Evolutionary conservation across 1,140 invertebrate genomes (phyloP).

Genomic region (Stegodyphus dumicola): DNA sequence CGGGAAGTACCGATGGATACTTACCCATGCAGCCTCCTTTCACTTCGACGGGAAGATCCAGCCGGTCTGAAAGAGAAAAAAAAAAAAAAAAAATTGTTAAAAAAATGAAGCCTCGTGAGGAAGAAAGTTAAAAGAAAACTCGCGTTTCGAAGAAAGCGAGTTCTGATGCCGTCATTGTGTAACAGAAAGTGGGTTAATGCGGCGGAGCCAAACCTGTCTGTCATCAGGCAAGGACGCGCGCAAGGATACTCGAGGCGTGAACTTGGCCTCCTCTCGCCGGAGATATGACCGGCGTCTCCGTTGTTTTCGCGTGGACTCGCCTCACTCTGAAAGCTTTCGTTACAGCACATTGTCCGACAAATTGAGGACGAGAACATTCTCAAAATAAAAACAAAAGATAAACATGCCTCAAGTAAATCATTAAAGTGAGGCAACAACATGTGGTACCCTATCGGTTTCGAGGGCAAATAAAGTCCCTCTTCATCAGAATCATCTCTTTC

Average conservation of each 20-base stretch:
- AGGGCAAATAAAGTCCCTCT: too few relatives aligned
- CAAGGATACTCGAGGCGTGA: not conserved
- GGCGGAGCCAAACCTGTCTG: constrained; percentile 34
- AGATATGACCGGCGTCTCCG: too few relatives aligned
- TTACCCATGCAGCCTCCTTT: constrained; percentile 80
- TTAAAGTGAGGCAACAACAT: too few relatives aligned
- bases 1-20: constrained; percentile 29
- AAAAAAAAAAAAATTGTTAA: too few relatives aligned
- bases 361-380: too few relatives aligned
- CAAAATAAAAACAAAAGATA: too few relatives aligned
- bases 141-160: not conserved
- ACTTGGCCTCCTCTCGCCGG: constrained; percentile 9
- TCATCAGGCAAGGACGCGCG: constrained; percentile 30
- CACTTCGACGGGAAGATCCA: constrained; percentile 83
- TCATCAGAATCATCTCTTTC: too few relatives aligned
- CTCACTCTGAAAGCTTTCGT: too few relatives aligned
- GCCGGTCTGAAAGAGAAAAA: constrained; percentile 76
- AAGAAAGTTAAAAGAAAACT: not conserved
- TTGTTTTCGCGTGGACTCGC: too few relatives aligned
- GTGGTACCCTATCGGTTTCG: too few relatives aligned
- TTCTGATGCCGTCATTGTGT: constrained; percentile 14
- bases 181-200: constrained; percentile 44
- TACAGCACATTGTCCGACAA: too few relatives aligned
- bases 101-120: not conserved
- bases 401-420: too few relatives aligned